phyloP scores from a whole-genome alignment of 2,888 invertebrate species.

The Xiphydria camelus region DNA sequence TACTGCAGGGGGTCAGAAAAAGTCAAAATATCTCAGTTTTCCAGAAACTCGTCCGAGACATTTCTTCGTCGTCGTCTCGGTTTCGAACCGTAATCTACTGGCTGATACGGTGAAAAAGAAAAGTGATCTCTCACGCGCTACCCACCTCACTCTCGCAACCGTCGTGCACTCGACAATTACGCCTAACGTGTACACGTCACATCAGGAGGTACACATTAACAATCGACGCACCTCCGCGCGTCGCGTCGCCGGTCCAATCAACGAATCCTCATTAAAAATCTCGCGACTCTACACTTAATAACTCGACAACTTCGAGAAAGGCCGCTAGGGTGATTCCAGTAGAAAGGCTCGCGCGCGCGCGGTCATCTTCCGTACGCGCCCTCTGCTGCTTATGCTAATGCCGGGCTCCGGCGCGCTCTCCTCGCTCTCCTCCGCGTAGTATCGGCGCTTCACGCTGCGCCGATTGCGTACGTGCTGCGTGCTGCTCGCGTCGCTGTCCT shows the following conservation, averaged over 20 bases:
- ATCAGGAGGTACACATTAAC: no score
- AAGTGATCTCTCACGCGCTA: no score
- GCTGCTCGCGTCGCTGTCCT: constrained; percentile 44
- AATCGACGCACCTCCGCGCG: no score
- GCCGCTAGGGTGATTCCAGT: constrained; percentile 55
- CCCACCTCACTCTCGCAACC: no score
- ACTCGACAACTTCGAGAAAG: constrained; percentile 30
- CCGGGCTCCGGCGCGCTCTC: constrained; percentile 50
- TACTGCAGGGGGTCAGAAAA: no score
- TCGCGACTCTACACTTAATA: constrained; percentile 9
- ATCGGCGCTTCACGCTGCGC: constrained; percentile 45
- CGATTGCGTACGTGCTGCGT: constrained; percentile 45
- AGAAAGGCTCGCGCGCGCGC: constrained; percentile 74
- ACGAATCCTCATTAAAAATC: neutral
- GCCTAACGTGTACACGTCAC: no score
- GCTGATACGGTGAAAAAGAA: no score
- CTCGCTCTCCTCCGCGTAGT: constrained; percentile 55
- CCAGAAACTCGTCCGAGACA: no score
- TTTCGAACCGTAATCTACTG: no score
- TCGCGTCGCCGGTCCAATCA: neutral
- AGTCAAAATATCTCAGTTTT: no score
- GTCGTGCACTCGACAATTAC: no score
- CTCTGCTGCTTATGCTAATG: constrained; percentile 76
- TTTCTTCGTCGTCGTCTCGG: no score
- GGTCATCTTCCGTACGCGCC: constrained; percentile 81